phyloP scores from a whole-genome alignment of 2,888 invertebrate species.

The Caenorhabditis panamensis region DNA sequence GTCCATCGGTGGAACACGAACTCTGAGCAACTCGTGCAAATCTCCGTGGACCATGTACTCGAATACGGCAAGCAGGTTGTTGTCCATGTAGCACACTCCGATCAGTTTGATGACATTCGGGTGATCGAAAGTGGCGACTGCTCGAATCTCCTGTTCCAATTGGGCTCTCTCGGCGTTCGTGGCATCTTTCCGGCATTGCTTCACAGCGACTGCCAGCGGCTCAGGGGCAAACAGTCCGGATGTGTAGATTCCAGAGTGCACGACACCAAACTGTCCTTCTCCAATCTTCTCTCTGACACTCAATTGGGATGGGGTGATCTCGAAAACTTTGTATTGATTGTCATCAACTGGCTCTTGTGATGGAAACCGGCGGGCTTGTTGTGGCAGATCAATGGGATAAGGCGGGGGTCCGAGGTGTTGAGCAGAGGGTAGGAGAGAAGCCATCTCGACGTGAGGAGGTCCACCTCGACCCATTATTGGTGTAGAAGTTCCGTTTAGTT shows the following conservation, averaged over 20 bases:
- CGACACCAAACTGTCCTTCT: slow-evolving; percentile 92
- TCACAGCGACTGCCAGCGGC: slow-evolving; percentile 67
- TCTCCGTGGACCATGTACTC: slow-evolving; percentile 86
- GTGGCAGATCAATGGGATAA: slow-evolving; percentile 82
- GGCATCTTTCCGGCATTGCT: slow-evolving; percentile 63
- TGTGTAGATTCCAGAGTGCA: slow-evolving; percentile 62
- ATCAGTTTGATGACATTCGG: slow-evolving; percentile 95
- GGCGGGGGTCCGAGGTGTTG: slow-evolving; percentile 88
- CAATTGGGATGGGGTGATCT: slow-evolving; percentile 71
- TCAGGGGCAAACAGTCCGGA: slow-evolving; percentile 60
- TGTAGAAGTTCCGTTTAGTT: slow-evolving; percentile 86
- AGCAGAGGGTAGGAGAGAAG: slow-evolving; percentile 81
- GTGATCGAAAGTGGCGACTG: slow-evolving; percentile 93
- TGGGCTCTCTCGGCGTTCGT: slow-evolving; percentile 63
- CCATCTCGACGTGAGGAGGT: slow-evolving; percentile 78
- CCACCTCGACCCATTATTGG: slow-evolving; percentile 77
- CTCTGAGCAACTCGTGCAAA: slow-evolving; percentile 94
- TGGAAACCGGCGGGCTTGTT: slow-evolving; percentile 39
- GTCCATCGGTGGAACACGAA: slow-evolving; percentile 89
- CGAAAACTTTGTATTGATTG: slow-evolving; percentile 75
- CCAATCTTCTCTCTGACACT: slow-evolving; percentile 91
- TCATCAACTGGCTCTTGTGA: slow-evolving; percentile 83
- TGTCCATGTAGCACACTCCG: slow-evolving; percentile 68
- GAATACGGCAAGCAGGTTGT: slow-evolving; percentile 60
- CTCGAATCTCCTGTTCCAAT: slow-evolving; percentile 69